Evolutionary conservation across 2,888 invertebrate genomes (phyloP).

Genomic region (Yponomeuta evonymella): DNA sequence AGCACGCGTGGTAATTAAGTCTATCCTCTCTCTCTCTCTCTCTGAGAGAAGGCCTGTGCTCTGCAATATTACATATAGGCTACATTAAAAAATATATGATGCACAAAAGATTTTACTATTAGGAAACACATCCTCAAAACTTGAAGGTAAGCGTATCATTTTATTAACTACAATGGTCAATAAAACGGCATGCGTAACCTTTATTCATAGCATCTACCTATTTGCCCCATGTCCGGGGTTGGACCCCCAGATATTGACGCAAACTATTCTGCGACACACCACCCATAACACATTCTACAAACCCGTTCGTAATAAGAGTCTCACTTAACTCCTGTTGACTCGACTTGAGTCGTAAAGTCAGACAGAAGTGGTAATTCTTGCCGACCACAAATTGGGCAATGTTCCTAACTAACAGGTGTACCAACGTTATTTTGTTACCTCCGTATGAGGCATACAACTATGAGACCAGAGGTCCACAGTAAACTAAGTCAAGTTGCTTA

Average conservation of each 20-base stretch:
- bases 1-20: too few relatives aligned
- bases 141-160: too few relatives aligned
- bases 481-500: neutral
- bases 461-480: neutral
- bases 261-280: neutral
- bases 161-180: too few relatives aligned
- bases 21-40: too few relatives aligned
- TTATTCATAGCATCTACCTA: too few relatives aligned
- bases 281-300: neutral
- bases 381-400: neutral
- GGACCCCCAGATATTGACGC: neutral
- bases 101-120: too few relatives aligned
- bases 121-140: too few relatives aligned
- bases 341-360: conserved; percentile 3
- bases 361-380: conserved; percentile 4
- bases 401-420: neutral
- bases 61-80: too few relatives aligned
- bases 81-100: too few relatives aligned
- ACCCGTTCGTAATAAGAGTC: neutral
- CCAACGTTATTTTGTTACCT: neutral
- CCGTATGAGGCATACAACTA: neutral
- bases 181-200: too few relatives aligned
- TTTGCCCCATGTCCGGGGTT: neutral
- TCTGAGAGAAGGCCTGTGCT: too few relatives aligned
- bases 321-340: neutral